A percentile compares a stretch with the other conserved stretches of the same genome.
These are phyloP conservation scores for Chitala chitala DNA, from an alignment of 2,113 vertebrate species.

Conservation along the genomic window DNA sequence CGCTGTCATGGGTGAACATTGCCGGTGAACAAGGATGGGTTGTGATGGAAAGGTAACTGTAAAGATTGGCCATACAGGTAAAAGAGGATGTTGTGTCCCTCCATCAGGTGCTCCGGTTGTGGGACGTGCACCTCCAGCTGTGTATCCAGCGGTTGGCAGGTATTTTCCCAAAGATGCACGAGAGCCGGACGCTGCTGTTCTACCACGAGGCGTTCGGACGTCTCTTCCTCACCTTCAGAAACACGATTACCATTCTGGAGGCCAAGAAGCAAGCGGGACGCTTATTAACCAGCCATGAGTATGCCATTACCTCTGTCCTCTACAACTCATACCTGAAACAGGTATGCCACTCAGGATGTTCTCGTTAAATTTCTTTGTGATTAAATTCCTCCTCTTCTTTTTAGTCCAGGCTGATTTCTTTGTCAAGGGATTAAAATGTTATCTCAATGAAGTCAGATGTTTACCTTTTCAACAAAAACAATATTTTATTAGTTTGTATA, in stretches of 20 bases:
- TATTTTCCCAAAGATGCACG: conserved; percentile 34
- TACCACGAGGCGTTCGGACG: conserved; percentile 28
- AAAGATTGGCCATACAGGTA: too few species aligned
- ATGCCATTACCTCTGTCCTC: conserved; percentile 61
- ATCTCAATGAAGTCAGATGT: too few species aligned
- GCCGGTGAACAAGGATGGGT: background rate
- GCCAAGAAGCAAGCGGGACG: conserved; percentile 44
- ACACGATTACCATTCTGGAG: conserved; percentile 61
- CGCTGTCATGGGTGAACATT: too few species aligned
- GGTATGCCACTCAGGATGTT: conserved; percentile 37
- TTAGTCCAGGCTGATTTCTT: too few species aligned
- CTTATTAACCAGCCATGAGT: conserved; percentile 56
- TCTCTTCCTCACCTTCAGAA: conserved; percentile 45
- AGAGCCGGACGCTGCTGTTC: conserved; percentile 28
- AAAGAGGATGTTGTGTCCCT: too few species aligned
- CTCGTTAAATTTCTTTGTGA: background rate
- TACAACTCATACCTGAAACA: conserved; percentile 57
- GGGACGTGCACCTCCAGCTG: conserved; percentile 38
- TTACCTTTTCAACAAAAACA: too few species aligned
- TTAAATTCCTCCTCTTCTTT: background rate
- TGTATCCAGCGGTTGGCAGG: conserved; percentile 26
- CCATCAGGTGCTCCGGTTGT: conserved; percentile 35
- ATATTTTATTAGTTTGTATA: background rate
- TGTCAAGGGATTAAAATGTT: too few species aligned
- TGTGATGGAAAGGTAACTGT: background rate